Evolutionary conservation across 1,140 invertebrate genomes (phyloP), one percentile per base, ranked within the genome.

Genomic region (Choristoneura fumiferana): DNA sequence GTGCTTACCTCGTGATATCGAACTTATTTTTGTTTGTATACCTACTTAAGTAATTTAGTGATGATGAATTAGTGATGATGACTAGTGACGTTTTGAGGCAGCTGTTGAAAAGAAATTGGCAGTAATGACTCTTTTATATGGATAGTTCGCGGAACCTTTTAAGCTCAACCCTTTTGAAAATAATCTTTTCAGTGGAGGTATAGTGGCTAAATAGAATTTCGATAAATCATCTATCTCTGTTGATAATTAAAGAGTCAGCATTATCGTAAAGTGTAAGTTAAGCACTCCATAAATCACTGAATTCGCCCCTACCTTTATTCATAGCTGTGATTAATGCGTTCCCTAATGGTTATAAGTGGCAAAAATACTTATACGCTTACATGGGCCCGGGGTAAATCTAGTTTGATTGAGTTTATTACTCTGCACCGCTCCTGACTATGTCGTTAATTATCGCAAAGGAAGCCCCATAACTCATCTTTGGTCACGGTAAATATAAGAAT

Each of bases 261-360:
- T 45, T 37, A 35, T 43, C 35, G 56, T 33, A 40, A 55, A 61
- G 34, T 60, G 63, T 58, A 43, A 58, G 57, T 40, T 57, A 43
- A 62, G 55, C 63, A 43, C 37, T 61, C 61, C 54, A 62, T 62
- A 58, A 66, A 56, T 66, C 57, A 64, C 55, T 45, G 53, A 57
- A 56, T 40, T 54, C 49, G 38, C 53, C 33, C 36, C 14, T n/a
- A 45, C 49, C 40, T 59, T 62, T 63, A 63, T 63, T 63, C 61
- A 40, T 49, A 58, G 17, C 43, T 15, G 22, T 49, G 43, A 49
- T 49, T 49, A 49, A 49, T 49, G 43, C 12, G 17, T 14, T 17
- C 43, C 43, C 18, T 58, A 54, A 57, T 58, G 49, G 38, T 55
- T 59, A 63, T 59, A 58, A 39, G 35, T 33, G 57, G 43, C 62